phyloP scores from a whole-genome alignment of 2,113 vertebrate genomes.

The human region GRCh38 chr1:26987001-26987500 shows the following conservation, averaged over 20 bases:
- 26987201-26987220: background rate
- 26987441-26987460: background rate
- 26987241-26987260: background rate
- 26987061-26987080: background rate
- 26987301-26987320: background rate
- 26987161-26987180: background rate
- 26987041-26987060: background rate
- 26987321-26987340: background rate
- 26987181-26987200: no score
- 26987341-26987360: background rate
- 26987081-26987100: background rate
- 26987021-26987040: background rate
- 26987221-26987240: background rate
- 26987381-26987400: background rate
- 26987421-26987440: background rate
- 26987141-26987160: background rate
- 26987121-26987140: background rate
- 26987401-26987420: background rate
- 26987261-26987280: background rate
- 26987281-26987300: background rate
- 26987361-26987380: background rate
- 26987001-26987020: background rate
- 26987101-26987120: background rate
- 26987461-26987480: background rate
- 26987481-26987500: background rate